phyloP scores from a whole-genome alignment of 2,797 vertebrate genomes.

The Cetoscarus ocellatus region DNA sequence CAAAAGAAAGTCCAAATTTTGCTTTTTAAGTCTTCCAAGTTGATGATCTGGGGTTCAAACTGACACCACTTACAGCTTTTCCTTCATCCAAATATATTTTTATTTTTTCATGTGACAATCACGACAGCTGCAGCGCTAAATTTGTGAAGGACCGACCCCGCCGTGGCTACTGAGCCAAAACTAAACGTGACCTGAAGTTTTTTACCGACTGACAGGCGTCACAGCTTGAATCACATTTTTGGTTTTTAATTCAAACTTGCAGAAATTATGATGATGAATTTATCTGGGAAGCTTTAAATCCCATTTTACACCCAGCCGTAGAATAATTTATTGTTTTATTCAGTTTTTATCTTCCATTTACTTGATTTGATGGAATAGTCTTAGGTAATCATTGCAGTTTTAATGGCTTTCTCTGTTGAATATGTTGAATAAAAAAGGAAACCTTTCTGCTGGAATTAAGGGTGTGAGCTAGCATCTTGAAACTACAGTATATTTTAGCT shows the following conservation, averaged over 20 bases:
- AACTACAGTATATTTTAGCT: constrained; percentile 71
- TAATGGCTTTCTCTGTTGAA: constrained; percentile 72
- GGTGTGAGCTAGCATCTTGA: constrained; percentile 66
- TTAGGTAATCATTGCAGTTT: constrained; percentile 79
- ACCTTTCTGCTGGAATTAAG: constrained; percentile 70
- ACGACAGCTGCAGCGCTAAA: constrained; percentile 29
- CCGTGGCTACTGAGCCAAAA: constrained; percentile 27
- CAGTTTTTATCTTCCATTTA: constrained; percentile 67
- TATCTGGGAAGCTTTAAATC: constrained; percentile 63
- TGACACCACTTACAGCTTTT: constrained; percentile 25
- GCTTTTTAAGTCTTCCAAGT: constrained; percentile 43
- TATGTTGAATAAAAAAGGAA: constrained; percentile 41
- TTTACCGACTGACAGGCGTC: constrained; percentile 16
- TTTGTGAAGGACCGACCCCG: constrained; percentile 38
- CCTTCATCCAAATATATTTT: constrained; percentile 14
- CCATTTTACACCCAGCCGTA: constrained; percentile 71
- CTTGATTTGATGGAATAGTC: constrained; percentile 79
- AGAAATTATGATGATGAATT: constrained; percentile 25
- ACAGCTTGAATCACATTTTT: constrained; percentile 28
- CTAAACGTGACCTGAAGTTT: constrained; percentile 31
- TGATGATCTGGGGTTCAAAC: constrained; percentile 33
- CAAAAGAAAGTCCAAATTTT: constrained; percentile 7
- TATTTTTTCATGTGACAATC: constrained; percentile 69
- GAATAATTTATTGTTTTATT: constrained; percentile 82
- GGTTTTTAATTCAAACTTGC: constrained; percentile 56